Evolutionary conservation across 1,140 invertebrate genomes (phyloP).

Genomic region (Drosophila varians): DNA sequence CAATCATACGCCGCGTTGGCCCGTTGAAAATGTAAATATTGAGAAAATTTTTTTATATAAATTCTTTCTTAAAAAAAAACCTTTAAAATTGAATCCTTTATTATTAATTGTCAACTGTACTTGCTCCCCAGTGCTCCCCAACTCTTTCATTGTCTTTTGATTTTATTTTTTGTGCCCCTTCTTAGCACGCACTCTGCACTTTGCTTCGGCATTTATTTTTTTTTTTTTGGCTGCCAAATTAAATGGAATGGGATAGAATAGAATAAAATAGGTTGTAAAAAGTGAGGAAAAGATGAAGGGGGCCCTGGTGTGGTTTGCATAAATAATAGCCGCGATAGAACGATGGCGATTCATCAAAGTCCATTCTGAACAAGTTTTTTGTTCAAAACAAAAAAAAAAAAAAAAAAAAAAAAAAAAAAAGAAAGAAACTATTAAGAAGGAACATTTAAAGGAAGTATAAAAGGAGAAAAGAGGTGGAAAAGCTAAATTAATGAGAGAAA

Average conservation of each 20-base stretch:
- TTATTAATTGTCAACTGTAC: background rate
- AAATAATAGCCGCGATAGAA: conserved; percentile 63
- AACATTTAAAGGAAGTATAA: conserved; percentile 1
- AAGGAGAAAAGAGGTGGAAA: background rate
- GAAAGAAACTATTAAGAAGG: conserved; percentile 10
- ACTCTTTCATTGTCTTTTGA: conserved; percentile 31
- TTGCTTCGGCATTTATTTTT: conserved; percentile 47
- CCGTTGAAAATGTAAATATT: no score
- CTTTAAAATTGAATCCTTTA: no score
- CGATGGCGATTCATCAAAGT: conserved; percentile 78
- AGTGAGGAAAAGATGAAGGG: background rate
- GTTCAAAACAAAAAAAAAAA: conserved; percentile 52
- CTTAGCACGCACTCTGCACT: conserved; percentile 74
- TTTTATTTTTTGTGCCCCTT: conserved; percentile 24
- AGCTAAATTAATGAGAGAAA: no score
- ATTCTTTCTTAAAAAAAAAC: no score
- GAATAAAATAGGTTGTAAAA: background rate
- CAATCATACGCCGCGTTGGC: background rate
- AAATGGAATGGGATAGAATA: conserved; percentile 34
- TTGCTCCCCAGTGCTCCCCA: conserved; percentile 27
- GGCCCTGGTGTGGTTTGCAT: conserved; percentile 36
- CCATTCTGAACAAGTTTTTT: conserved; percentile 77
- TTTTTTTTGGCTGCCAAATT: conserved; percentile 34
- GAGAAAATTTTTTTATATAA: no score
- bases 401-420: conserved; percentile 36